Percentiles rank a stretch among this genome's conserved stretches.
phyloP scores from a whole-genome alignment of 2,113 vertebrate genomes.

The Suricata suricatta region DNA sequence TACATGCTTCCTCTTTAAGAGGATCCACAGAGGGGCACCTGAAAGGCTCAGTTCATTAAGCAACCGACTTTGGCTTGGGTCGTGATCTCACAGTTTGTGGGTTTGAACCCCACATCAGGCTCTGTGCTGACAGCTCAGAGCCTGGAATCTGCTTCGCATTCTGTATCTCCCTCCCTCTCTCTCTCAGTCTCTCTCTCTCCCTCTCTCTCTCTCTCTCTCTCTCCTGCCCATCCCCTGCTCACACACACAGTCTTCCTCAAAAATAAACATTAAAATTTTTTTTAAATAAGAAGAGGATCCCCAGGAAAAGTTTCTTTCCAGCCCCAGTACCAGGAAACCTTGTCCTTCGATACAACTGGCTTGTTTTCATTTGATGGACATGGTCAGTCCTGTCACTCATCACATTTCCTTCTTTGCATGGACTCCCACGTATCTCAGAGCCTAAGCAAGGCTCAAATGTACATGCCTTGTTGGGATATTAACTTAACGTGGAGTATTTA shows the following conservation, averaged over 20 bases:
- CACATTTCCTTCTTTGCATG: neutral
- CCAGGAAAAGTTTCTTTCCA: neutral
- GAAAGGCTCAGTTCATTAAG: no score
- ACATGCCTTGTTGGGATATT: neutral
- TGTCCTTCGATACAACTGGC: neutral
- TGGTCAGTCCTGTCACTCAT: neutral
- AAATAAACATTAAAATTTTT: no score
- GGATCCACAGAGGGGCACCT: neutral
- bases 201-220: no score
- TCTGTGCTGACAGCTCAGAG: no score
- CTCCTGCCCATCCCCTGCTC: no score
- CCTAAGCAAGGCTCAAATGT: rapidly evolving
- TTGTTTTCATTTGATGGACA: neutral
- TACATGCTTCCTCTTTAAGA: neutral
- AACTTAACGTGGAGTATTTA: neutral
- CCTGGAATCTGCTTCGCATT: no score
- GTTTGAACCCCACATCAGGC: no score
- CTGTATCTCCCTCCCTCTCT: no score
- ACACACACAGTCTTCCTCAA: no score
- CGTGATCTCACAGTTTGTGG: no score
- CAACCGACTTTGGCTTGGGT: no score
- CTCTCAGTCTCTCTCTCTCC: no score
- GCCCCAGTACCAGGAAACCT: neutral
- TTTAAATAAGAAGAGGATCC: neutral
- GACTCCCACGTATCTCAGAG: neutral